Conservation (phyloP, 2,888 invertebrate genomes). For the Conomelus anceps region DNA sequence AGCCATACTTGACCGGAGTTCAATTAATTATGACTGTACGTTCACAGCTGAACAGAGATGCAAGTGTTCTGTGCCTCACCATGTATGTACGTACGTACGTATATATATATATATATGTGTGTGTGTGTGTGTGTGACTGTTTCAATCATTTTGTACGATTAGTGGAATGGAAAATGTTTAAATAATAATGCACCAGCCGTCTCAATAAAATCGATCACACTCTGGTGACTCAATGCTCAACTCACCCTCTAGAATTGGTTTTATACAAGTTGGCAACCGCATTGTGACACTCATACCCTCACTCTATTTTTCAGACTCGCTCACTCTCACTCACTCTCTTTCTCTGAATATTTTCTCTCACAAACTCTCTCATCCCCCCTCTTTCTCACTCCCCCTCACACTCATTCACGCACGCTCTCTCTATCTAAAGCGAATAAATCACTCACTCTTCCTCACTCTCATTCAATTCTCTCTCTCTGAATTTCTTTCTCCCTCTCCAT, state of each 20-base stretch:
- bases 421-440: no score
- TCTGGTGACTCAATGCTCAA: not conserved
- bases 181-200: not conserved
- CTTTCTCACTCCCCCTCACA: not conserved
- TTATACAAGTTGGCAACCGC: not conserved
- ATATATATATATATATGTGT: no score
- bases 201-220: not conserved
- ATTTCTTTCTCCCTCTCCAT: no score
- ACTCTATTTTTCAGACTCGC: not conserved
- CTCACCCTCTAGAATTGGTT: not conserved
- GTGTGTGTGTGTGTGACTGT: not conserved
- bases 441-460: no score
- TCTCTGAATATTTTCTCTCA: no score
- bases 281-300: not conserved
- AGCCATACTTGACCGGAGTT: not conserved
- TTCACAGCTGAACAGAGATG: not conserved
- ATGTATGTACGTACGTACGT: not conserved
- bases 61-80: not conserved
- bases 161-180: not conserved
- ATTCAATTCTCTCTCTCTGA: no score
- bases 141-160: not conserved
- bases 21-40: not conserved
- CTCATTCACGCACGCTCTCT: not conserved
- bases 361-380: not conserved
- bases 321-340: no score